Base-by-base conservation (phyloP, 53 echinoderm and acorn worm species). In the Henricia sp. region DNA sequence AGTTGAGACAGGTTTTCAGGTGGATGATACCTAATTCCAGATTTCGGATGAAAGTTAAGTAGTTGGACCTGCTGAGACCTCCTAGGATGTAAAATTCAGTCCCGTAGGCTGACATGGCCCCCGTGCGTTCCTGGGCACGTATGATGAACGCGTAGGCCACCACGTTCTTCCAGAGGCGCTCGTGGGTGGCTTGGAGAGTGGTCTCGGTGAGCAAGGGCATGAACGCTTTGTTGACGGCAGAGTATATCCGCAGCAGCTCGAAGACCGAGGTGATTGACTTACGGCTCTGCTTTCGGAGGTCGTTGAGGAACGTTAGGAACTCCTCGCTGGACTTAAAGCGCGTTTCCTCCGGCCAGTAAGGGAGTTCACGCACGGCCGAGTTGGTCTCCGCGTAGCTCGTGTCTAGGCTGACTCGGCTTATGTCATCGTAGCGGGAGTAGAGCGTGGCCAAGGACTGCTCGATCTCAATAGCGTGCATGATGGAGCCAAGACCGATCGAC, bases 41-140 rank as follows among this genome's bases (percentile, higher is more conserved):
- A 55, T 84, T 91, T 23, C 46, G 32, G 38, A 91, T 37, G 59
- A 90, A 94, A 1, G 54, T 13, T 39, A 86, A 24, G 48, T 78
- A 86, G 69, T 86, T 83, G 1, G 50, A 53, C 2, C 1, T 37
- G 2, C 50, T 25, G 13, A 94, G 52, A 2, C 67, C 35, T 4
- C 84, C 77, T 25, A 72, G 72, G 10, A 88, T 50, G 32, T 70
- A 86, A 27, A 63, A 91, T 71, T 89, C 91, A 57, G 72, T 66
- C 6, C 86, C 91, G 67, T 86, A 73, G 13, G 94, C 75, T 33
- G 72, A 83, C 77, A 74, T 60, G 25, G 91, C 83, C 11, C 94
- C 89, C 6, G 83, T 68, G 53, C 76, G 76, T 51, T 94, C 94
- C 66, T 94, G 91, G 6, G 94, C 67, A 8, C 91, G 89, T 35